These are phyloP conservation scores for Proteles cristata DNA, from an alignment of 2,113 vertebrate species.

Conservation along the genomic window DNA sequence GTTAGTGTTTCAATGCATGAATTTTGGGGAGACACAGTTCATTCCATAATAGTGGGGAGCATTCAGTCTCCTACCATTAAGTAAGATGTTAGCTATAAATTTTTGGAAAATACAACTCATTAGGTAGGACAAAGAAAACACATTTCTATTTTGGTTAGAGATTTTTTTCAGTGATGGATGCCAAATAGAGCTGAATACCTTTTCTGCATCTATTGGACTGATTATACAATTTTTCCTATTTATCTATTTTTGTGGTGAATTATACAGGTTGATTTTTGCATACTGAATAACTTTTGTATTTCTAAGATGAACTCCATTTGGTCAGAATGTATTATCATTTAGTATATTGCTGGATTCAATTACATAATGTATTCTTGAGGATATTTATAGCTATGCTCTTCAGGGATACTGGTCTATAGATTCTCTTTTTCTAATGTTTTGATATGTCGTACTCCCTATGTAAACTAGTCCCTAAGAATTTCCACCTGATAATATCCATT, in stretches of 20 bases:
- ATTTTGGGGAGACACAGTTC: not conserved
- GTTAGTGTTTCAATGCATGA: not conserved
- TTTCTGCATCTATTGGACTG: not conserved
- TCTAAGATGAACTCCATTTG: not conserved
- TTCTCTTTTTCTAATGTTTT: not conserved
- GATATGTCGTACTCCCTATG: not conserved
- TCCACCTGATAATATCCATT: not conserved
- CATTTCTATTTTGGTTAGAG: not conserved
- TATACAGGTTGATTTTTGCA: not conserved
- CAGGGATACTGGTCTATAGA: not conserved
- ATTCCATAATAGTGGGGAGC: not conserved
- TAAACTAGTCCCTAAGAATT: not conserved
- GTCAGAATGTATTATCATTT: not conserved
- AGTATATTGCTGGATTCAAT: not conserved
- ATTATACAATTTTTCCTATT: not conserved
- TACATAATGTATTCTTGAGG: not conserved
- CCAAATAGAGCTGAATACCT: not conserved
- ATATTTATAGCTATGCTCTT: not conserved
- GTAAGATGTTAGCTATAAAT: not conserved
- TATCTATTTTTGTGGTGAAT: not conserved
- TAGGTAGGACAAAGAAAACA: not conserved
- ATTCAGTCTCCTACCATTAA: not conserved
- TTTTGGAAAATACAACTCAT: no score
- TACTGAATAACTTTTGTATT: not conserved
- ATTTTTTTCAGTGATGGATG: not conserved